A percentile compares a stretch with the other conserved stretches of the same genome.
Evolutionary conservation across 2,888 invertebrate species (phyloP).

Genomic region (Ormyrus pomaceus): DNA sequence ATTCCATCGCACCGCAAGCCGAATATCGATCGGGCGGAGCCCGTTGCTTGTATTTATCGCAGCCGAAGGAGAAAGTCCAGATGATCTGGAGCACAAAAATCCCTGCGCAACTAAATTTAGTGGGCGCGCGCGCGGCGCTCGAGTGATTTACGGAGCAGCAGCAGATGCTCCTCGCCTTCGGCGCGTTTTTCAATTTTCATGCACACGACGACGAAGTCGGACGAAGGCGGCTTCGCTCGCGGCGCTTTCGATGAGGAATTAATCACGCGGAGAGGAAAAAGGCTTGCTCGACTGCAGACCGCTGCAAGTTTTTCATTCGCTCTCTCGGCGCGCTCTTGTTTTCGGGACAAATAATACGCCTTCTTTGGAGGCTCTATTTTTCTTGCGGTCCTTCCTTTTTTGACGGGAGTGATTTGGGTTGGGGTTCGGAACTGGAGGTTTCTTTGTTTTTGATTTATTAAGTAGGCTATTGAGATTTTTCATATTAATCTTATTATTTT

Average conservation of each 20-base stretch:
- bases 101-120: conserved; percentile 50
- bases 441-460: too few relatives aligned
- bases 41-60: conserved; percentile 21
- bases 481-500: too few relatives aligned
- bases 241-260: conserved; percentile 29
- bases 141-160: conserved; percentile 50
- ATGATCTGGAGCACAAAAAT: conserved; percentile 46
- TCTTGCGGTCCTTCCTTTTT: too few relatives aligned
- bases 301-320: background rate
- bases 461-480: too few relatives aligned
- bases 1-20: too few relatives aligned
- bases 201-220: background rate
- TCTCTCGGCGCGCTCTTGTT: background rate
- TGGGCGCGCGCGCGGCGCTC: conserved; percentile 12
- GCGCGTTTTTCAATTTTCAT: conserved; percentile 51
- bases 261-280: conserved; percentile 23
- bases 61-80: conserved; percentile 36
- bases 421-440: too few relatives aligned
- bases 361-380: too few relatives aligned
- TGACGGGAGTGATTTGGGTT: too few relatives aligned
- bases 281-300: conserved; percentile 16
- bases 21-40: conserved; percentile 4
- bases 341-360: too few relatives aligned
- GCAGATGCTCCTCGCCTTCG: conserved; percentile 50
- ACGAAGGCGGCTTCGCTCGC: background rate